These are phyloP conservation scores for Acanthosepion lycidas DNA, from an alignment of 2,888 invertebrate species.

Conservation along the genomic window DNA sequence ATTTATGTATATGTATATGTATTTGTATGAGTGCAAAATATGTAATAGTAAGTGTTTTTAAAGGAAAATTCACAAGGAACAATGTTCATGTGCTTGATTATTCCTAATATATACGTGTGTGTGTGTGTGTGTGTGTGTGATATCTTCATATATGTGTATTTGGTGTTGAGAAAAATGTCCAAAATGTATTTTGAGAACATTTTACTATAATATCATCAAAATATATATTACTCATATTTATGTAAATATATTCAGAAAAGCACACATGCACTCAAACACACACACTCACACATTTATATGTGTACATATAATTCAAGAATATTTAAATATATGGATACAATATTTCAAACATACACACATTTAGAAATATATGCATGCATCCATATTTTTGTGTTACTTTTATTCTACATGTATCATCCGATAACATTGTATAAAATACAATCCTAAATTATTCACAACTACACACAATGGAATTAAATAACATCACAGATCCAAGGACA, in stretches of 20 bases:
- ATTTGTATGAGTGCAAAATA: not conserved
- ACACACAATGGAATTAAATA: not conserved
- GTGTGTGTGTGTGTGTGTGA: not conserved
- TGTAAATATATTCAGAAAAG: not conserved
- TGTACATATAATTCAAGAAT: not conserved
- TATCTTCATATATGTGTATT: not conserved
- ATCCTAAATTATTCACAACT: constrained; percentile 4
- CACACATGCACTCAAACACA: not conserved
- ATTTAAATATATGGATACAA: not conserved
- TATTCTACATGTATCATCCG: not conserved
- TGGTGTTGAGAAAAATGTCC: not conserved
- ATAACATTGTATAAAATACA: not conserved
- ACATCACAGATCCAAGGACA: not conserved
- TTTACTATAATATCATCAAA: not conserved
- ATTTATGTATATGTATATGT: not conserved
- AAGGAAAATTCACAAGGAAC: not conserved
- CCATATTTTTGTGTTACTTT: not conserved
- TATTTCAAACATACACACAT: not conserved
- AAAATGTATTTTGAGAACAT: not conserved
- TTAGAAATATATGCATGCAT: not conserved
- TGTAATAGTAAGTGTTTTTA: not conserved
- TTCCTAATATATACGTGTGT: not conserved
- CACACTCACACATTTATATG: not conserved
- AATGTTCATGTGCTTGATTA: not conserved
- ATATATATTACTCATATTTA: not conserved